Base-by-base conservation (phyloP, 1,140 invertebrate genomes). In the Pararge aegeria region DNA sequence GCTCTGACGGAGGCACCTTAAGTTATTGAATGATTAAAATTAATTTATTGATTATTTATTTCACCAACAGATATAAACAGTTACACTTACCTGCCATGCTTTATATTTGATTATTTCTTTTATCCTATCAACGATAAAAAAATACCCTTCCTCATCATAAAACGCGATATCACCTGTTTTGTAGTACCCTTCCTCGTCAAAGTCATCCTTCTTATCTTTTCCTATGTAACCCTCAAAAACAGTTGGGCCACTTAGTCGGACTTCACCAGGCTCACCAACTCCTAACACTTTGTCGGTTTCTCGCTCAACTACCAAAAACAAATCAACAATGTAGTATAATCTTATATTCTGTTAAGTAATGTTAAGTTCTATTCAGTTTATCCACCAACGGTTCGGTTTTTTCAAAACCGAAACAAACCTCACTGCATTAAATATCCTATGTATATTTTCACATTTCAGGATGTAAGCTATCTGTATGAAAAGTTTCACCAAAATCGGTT, bases 71-170 rank as follows among this genome's bases (percentile, higher is more conserved):
- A 27, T 27, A 27, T 38, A 13, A 38, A 55, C 34, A 16, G 12
- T 40, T 24, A 52, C 44, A 66, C 68, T 83, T 66, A 89, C 84
- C 67, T 86, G 80, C 68, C 76, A 83, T 38, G 75, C 75, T 20
- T 83, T 83, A 50, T 93, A 95, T 83, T 96, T 96, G 49, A 96
- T 94, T 30, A 96, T 87, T 70, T 95, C 94, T 66, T 95, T 96
- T 21, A 95, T 82, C 50, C 95, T 87, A 63, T 95, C 95, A 4
- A 94, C 90, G 40, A 96, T 91, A 61, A 90, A 94, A 52, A 95
- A 91, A 51, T 91, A 92, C 0, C 91, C 91, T 15, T 94, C 90
- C 61, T 93, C 87, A 65, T 95, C 94, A 58, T 93, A 92, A 62
- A 93, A 94, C 0, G 91, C 93, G 18, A 95, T 87, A 75, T 96